These are phyloP conservation scores for Halocynthia aurantium DNA, from an alignment of 23 tunicate genomes.

Conservation along the genomic window DNA sequence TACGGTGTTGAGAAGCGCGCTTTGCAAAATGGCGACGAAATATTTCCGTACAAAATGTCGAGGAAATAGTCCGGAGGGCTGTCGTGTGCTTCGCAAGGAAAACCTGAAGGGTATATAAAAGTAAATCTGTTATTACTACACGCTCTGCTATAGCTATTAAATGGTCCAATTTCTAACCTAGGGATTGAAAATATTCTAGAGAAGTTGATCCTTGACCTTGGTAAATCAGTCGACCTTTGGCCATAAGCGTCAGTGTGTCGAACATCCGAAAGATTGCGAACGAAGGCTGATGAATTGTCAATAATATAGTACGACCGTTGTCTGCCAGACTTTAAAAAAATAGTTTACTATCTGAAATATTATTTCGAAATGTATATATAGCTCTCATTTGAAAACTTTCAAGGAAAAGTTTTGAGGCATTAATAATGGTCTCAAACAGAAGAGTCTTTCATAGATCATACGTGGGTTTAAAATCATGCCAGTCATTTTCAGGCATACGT, in stretches of 20 bases:
- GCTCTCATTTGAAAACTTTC: too few species aligned
- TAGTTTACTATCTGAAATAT: too few species aligned
- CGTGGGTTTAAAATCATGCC: too few species aligned
- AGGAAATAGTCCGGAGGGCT: constrained; percentile 39
- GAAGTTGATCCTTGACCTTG: constrained; percentile 22
- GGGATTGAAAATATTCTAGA: constrained; percentile 20
- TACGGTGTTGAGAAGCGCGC: too few species aligned
- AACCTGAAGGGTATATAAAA: background rate
- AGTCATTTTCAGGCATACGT: too few species aligned
- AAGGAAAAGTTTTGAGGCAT: too few species aligned
- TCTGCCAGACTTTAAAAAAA: constrained; percentile 12
- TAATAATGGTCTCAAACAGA: too few species aligned
- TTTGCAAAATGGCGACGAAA: background rate
- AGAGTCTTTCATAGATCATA: too few species aligned
- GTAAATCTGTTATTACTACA: background rate
- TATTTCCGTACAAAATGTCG: constrained; percentile 30
- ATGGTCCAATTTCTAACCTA: constrained; percentile 5
- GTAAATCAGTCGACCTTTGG: constrained; percentile 35
- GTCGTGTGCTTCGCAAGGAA: constrained; percentile 20
- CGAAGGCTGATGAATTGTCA: constrained; percentile 51
- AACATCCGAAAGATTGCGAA: constrained; percentile 35
- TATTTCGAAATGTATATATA: too few species aligned
- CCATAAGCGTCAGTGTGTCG: constrained; percentile 34
- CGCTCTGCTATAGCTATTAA: background rate
- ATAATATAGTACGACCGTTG: constrained; percentile 34